A percentile compares a stretch with the other conserved stretches of the same genome.
These are phyloP conservation scores for Penaeus monodon DNA, from an alignment of 2,888 invertebrate species.

Conservation along the genomic window DNA sequence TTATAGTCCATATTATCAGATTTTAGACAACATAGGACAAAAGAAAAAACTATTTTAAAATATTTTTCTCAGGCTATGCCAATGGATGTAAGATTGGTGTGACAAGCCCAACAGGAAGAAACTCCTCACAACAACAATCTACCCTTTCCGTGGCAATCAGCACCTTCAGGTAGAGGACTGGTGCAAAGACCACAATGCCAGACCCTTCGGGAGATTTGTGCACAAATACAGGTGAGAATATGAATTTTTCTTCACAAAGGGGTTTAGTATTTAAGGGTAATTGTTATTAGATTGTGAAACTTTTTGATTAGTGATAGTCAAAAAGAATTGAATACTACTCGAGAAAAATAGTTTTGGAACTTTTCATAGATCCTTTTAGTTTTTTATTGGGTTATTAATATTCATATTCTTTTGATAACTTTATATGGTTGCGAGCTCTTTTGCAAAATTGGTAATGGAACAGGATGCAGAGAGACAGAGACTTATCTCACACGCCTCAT, in stretches of 20 bases:
- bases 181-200: constrained; percentile 70
- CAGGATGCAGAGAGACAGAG: constrained; percentile 90
- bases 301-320: no score
- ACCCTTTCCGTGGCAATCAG: constrained; percentile 73
- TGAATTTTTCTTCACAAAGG: background rate
- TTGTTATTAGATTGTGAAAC: no score
- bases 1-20: no score
- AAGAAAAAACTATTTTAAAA: no score
- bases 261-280: no score
- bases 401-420: constrained; percentile 72
- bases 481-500: constrained; percentile 78
- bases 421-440: constrained; percentile 75
- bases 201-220: constrained; percentile 71
- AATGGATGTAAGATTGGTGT: constrained; percentile 92
- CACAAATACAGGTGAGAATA: constrained; percentile 73
- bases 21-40: no score
- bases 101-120: constrained; percentile 80
- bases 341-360: no score
- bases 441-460: constrained; percentile 93
- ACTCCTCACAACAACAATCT: constrained; percentile 78
- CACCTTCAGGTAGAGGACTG: constrained; percentile 66
- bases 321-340: no score
- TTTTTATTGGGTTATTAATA: constrained; percentile 15
- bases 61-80: constrained; percentile 76
- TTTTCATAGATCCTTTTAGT: no score